Evolutionary conservation across 1,140 invertebrate genomes (phyloP), one percentile per base, ranked within the genome.

Genomic region (Saccostrea glomerata): DNA sequence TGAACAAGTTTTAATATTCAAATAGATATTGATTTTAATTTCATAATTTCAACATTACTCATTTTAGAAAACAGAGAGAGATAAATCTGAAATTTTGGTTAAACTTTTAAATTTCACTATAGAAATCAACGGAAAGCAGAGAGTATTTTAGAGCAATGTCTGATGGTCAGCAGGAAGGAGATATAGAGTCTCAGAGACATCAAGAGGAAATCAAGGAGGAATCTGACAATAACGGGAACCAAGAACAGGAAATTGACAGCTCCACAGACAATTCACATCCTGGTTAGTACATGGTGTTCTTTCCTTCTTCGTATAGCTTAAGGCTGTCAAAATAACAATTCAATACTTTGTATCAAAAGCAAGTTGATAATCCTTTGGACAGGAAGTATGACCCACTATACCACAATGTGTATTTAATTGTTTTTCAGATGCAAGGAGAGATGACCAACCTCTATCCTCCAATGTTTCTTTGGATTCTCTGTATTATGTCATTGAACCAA

Each of bases 381-480:
- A 20, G 58, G 17, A 63, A 20, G 5, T n/a, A n/a, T 60, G 20
- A 15, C 20, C 58, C 4, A 4, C 3, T n/a, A 20, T n/a, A 63
- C 30, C 30, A 63, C 1, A 60, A 20, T 36, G 30, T 36, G 30
- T 36, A 36, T 1, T 36, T 1, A 47, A n/a, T 63, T 36, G 23
- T 63, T 85, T 85, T 85, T 7, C 58, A 85, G 84, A 85, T 63
- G 9, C 55, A 6, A 60, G 84, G 20, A 17, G 84, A 85, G 36
- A 63, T 30, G 36, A 40, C 56, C 55, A 20, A 15, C 23, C 55
- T 60, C 36, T 58, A 23, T 63, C 84, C 56, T 85, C 84, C n/a
- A 85, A 85, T 36, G 63, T 85, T 36, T 85, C 84, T 25, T 85
- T 58, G 84, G 84, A 85, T 20, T 85, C 63, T 20, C 56, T 85